Base-by-base conservation (phyloP, 2,113 vertebrate genomes). In the Drymodes brunneopygia region DNA sequence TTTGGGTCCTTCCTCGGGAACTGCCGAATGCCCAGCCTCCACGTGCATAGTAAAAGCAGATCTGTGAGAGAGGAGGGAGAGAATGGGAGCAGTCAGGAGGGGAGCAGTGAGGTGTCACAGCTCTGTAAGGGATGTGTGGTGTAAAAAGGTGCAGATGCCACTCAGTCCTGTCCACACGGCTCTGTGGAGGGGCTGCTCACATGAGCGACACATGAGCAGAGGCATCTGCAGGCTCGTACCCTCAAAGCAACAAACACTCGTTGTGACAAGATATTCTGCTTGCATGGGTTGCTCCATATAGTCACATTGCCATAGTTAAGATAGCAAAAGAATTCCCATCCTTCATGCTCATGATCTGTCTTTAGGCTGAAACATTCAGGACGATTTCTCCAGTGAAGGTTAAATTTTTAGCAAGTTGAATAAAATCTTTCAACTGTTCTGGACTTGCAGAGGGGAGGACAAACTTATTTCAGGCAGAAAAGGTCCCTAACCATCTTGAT, bases 1-100 rank as follows among this genome's bases (percentile, higher is more conserved):
- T 98, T 99, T 99, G 89, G 98, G 98, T 82, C 98, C 97, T 97
- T 99, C 99, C 73, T 99, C 98, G 0, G 98, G 98, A 78, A 96
- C 96, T 12, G 98, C 97, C 3, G 98, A 98, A 96, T 99, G 99
- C 40, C 99, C 99, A 11, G 98, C 98, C 97, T 99, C 99, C 97
- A 99, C 99, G 19, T 99, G 99, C 98, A 99, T 98, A 96, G 98
- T 99, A 98, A 99, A 99, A 85, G 98, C 98, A 93, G 99, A 99
- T 98, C 99, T 99, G 97, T 66, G 70, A 61, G 88, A 96, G 11
- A 74, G 75, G 23, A 45, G 67, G 54, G 51, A 91, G 72, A 90
- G 60, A 88, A 42, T 1, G 69, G 73, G 50, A 82, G 92, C 78
- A 72, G 88, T 97, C 81, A 96, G 82, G 81, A 91, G 65, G 78